phyloP scores from a whole-genome alignment of 1,140 invertebrate genomes.

The Drosophila melanica region DNA sequence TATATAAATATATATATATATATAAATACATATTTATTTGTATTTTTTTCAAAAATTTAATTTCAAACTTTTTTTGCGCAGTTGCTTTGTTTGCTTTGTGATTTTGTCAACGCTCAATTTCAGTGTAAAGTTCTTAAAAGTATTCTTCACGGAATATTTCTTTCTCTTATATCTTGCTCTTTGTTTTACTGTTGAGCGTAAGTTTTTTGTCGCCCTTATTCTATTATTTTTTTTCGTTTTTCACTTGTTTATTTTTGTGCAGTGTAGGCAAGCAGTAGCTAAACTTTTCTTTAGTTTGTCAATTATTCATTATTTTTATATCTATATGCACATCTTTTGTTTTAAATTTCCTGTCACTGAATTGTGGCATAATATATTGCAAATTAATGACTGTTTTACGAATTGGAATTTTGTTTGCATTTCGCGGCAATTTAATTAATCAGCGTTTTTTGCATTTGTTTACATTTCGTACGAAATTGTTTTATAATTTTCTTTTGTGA shows the following conservation, averaged over 20 bases:
- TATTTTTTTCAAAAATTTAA: constrained; percentile 53
- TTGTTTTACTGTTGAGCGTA: constrained; percentile 11
- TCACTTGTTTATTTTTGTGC: constrained; percentile 57
- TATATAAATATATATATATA: constrained; percentile 4
- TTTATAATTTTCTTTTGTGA: constrained; percentile 6
- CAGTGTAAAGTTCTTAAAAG: constrained; percentile 60
- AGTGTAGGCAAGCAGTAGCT: constrained; percentile 56
- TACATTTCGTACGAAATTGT: constrained; percentile 17
- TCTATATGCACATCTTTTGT: constrained; percentile 2
- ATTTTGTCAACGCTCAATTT: constrained; percentile 62
- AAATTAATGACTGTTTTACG: constrained; percentile 16
- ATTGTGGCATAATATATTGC: constrained; percentile 23
- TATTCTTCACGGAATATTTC: constrained; percentile 23
- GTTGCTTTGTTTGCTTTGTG: constrained; percentile 50
- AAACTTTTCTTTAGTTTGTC: constrained; percentile 26
- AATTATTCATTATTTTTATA: constrained; percentile 50
- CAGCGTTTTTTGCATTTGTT: constrained; percentile 26
- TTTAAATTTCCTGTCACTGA: constrained; percentile 21
- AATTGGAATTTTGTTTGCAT: constrained; percentile 9
- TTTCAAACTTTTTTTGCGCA: constrained; percentile 65
- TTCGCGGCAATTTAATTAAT: constrained; percentile 30
- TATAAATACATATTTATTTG: not conserved
- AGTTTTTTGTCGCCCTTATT: constrained; percentile 35
- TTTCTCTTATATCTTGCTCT: not conserved
- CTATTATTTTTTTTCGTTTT: no score